phyloP scores from a whole-genome alignment of 1,140 invertebrate species.

The Cardiocondyla obscurior region DNA sequence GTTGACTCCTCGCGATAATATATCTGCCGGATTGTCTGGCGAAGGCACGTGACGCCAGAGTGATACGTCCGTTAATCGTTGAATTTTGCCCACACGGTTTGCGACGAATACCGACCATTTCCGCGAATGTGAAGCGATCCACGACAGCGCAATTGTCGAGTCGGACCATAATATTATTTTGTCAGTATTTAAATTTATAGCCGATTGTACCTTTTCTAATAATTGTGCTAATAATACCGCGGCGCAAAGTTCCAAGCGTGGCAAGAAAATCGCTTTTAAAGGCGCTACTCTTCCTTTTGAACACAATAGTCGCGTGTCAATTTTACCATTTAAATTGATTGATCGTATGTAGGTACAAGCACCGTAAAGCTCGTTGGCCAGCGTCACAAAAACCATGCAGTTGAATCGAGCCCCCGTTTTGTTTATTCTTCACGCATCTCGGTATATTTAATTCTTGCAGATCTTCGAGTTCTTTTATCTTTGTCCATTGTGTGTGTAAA shows the following conservation, averaged over 20 bases:
- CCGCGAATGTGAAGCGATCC: neutral
- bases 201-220: conserved; percentile 47
- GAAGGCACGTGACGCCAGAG: neutral
- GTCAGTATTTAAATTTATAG: too few species aligned
- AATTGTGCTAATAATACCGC: conserved; percentile 69
- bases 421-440: neutral
- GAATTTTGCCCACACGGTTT: neutral
- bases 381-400: conserved; percentile 66
- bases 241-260: conserved; percentile 67
- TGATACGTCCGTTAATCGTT: neutral
- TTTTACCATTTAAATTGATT: neutral
- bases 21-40: neutral
- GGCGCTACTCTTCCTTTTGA: conserved; percentile 66
- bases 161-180: neutral
- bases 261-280: conserved; percentile 63
- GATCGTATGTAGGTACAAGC: conserved; percentile 57
- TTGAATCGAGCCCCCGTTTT: neutral
- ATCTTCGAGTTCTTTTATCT: too few species aligned
- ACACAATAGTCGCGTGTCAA: conserved; percentile 48
- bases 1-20: neutral
- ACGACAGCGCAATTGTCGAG: neutral
- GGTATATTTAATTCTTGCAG: neutral
- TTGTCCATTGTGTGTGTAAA: too few species aligned
- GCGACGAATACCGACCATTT: neutral
- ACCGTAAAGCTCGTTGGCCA: conserved; percentile 50